Base-by-base conservation (phyloP, 2,888 invertebrate genomes). In the Coremacera marginata region DNA sequence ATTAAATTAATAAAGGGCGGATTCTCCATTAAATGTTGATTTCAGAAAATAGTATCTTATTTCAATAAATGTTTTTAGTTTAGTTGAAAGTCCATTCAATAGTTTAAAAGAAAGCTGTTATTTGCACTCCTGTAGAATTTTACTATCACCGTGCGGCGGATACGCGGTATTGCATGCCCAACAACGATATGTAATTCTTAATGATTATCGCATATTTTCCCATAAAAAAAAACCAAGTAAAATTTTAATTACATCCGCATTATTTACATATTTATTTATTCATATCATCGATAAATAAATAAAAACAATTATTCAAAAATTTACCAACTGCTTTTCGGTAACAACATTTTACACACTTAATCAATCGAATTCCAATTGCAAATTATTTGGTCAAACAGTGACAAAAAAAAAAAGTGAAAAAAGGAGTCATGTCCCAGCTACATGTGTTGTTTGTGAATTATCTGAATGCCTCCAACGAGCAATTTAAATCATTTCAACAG, bases 301-400 rank as follows among this genome's bases (percentile, higher is more conserved):
- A 16, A 44, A 70, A 72, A 19, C 74, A 74, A 74, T 74, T 74
- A 74, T 67, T 74, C 74, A 65, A 74, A 67, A 74, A 55, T 55
- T 67, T 57, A 49, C 65, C 44, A 65, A 65, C 65, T 65, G 74
- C 55, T 74, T 44, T 71, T n/a, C 62, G 70, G 78, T 75, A 79
- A 81, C 80, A 81, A 79, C 79, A 80, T 80, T 78, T 80, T 78
- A 60, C 76, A 78, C 81, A 82, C 80, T 82, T 81, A 82, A 82
- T 80, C 81, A 81, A 82, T 81, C 80, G 82, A 80, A 81, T 82
- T 80, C 82, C 82, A 80, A 80, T 78, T 78, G 63, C 63, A 55
- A 74, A 80, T 75, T 77, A 70, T 74, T 77, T 67, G 9, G 73
- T 75, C 60, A 52, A 73, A 76, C 72, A 57, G 44, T 44, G 31